Evolutionary conservation across 2,888 invertebrate genomes (phyloP), one percentile per base, ranked within the genome.

Genomic region (Atrina japonica): DNA sequence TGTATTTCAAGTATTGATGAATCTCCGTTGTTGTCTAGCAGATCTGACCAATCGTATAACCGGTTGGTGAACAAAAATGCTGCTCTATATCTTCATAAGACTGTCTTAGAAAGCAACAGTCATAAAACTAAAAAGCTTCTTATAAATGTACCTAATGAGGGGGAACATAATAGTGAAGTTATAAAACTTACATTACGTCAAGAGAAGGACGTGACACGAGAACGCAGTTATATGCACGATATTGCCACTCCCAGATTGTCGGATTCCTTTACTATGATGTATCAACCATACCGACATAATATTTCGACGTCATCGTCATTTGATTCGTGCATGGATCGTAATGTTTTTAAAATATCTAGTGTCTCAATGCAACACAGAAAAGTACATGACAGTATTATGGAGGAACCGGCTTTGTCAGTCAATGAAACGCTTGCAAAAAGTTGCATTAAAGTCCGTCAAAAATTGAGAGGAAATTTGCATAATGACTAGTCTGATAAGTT

Each of bases 221-320:
- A 80, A 16, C 74, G 72, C 7, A 86, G 83, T 30, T 86, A 86
- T 59, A 86, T 86, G 86, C 76, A 77, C 56, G 84, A 84, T 43
- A 81, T 85, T 43, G 78, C 70, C 29, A 58, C 61, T 5, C 47
- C 58, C 16, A 47, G 65, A 43, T 25, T 45, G 14, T 2, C 25
- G 9, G 43, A 66, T 18, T n/a, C 25, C 6, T 27, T 23, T 41
- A 50, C 41, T 14, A 43, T 50, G 18, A 50, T 40, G 30, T 60
- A 45, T 30, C 52, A 52, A 27, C 49, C 45, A n/a, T 47, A 56
- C 16, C 23, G 40, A 16, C 49, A 66, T 25, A 29, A 18, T 7
- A n/a, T 43, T 27, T 11, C 35, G 5, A 14, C 23, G 14, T 41
- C 52, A 16, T 7, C 23, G 40, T 56, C 25, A 3, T 30, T 27